Percentiles rank a stretch among this genome's conserved stretches.
Evolutionary conservation across 1,140 invertebrate species (phyloP).

Genomic region (Thereuonema tuberculata): DNA sequence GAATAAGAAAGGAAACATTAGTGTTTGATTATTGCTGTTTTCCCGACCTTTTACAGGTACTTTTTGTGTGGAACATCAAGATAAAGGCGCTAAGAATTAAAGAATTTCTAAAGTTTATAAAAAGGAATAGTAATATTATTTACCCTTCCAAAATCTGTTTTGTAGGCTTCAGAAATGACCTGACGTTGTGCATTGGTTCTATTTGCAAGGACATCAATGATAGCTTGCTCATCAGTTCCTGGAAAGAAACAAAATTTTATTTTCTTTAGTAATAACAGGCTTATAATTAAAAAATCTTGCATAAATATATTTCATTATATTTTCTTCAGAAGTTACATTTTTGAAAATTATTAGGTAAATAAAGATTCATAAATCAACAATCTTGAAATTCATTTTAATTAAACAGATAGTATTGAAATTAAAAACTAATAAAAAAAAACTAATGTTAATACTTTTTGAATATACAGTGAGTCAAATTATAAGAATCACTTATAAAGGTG

Average conservation of each 20-base stretch:
- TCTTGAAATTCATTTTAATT: neutral
- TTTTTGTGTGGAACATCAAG: too few relatives aligned
- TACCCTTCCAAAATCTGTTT: slow-evolving; percentile 58
- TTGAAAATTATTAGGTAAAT: neutral
- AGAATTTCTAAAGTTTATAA: too few relatives aligned
- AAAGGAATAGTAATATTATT: neutral
- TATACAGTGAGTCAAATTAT: too few relatives aligned
- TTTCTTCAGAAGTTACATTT: neutral
- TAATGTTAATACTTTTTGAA: too few relatives aligned
- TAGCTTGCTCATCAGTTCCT: slow-evolving; percentile 57
- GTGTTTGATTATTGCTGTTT: too few relatives aligned
- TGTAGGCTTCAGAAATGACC: slow-evolving; percentile 49
- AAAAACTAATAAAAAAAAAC: neutral
- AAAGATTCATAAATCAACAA: neutral
- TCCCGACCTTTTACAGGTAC: too few relatives aligned
- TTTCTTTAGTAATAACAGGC: neutral
- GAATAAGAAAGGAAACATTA: too few relatives aligned
- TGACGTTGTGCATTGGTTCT: slow-evolving; percentile 51
- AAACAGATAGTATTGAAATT: neutral
- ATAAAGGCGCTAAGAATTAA: too few relatives aligned
- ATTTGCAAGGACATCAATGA: slow-evolving; percentile 52
- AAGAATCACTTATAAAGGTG: too few relatives aligned
- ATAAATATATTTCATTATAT: neutral
- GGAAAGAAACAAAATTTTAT: neutral
- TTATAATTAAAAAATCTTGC: neutral